Evolutionary conservation across 1,140 invertebrate species (phyloP), one percentile per base, ranked within the genome.

Genomic region (Nylanderia fulva): DNA sequence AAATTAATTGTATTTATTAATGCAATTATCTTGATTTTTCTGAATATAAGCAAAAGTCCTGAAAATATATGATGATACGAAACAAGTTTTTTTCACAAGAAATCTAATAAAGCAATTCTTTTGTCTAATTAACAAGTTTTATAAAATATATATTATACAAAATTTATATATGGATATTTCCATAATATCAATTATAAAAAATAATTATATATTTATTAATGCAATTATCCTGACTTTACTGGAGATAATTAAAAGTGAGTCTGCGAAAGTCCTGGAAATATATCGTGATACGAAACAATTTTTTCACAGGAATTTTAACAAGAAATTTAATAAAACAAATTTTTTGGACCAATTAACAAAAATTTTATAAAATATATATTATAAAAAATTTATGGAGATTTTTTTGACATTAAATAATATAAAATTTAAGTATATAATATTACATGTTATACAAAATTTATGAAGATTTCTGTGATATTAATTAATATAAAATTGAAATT

Each of bases 21-120:
- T 63, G 54, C 27, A 76, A 84, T 84, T 63, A 76, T 76, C 42
- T 71, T 36, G 56, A 76, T 83, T 84, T 63, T 84, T 84, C n/a
- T 27, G 8, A 27, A 27, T n/a, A 7, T 45, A n/a, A 9, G 11
- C 66, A 24, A 82, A 29, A 58, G 36, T 52, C 42, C 24, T 36
- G 61, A 54, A 21, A 61, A 8, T 15, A 15, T 15, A 61, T 27
- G 27, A 42, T 36, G 75, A 33, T 15, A n/a, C 13, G 36, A 63
- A 64, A 15, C 39, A 48, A 18, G 15, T 48, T 48, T 48, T 48
- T n/a, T 8, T 52, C 33, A 52, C 29, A 9, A 79, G 56, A 63
- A 63, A 76, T n/a, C 36, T 72, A 24, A 7, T 0, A 21, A 56
- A 56, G 11, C 21, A 21, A n/a, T 56, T 6, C 58, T 27, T 72